Base-by-base conservation (phyloP, 2,113 vertebrate genomes). In the Nesoenas mayeri region DNA sequence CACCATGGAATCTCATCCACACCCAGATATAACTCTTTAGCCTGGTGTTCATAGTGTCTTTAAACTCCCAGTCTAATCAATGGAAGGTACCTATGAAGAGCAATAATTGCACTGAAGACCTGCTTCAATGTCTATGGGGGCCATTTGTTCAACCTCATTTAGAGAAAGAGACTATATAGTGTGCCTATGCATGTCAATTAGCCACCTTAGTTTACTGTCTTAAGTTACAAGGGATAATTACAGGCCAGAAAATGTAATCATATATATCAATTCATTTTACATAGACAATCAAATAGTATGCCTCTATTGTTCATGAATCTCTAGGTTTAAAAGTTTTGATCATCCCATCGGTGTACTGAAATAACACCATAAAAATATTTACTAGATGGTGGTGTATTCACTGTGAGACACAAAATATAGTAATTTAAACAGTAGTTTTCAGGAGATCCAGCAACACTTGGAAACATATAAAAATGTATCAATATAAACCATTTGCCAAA, bases 401-500 rank as follows among this genome's bases (percentile, higher is more conserved):
- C 22, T 40, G 16, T 53, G 81, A 88, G 10, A 34, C 60, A 85
- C 28, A 64, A 85, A 85, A 89, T 75, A 50, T 13, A 75, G 72
- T 36, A 75, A 87, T 2, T 8, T 75, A 65, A 89, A 83, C 74
- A 93, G 66, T 21, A 60, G 42, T 77, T 71, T 78, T 81, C 40
- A 71, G 56, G 54, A 70, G 31, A 86, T 57, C 47, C 34, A 79
- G 38, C 22, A 89, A 10, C 20, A 53, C 65, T 74, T 56, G 32
- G 32, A 91, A 32, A 20, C 32, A 19, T 48, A 56, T 42, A 36
- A 61, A 88, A 93, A 66, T 58, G 15, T 29, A 64, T 61, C 44
- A 60, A 38, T 79, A 88, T 65, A 84, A 96, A 81, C 69, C 86
- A 84, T 79, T 94, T 93, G 12, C 38, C 77, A 79, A 84, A 48